Conservation (phyloP, 1,140 invertebrate genomes). For the Saccostrea cuccullata region DNA sequence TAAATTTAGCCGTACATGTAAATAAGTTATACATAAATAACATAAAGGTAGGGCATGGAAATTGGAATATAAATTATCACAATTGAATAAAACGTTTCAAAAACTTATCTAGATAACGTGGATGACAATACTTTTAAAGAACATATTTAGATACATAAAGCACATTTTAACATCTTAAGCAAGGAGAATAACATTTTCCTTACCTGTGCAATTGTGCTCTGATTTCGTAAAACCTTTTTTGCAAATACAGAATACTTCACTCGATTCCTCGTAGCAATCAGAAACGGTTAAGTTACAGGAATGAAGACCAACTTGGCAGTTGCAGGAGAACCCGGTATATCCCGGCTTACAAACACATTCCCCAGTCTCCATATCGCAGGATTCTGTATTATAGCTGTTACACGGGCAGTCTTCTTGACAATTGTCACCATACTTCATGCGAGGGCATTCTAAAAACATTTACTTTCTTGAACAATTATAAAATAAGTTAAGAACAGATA, state of each 20-base stretch:
- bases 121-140: too few relatives aligned
- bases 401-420: not conserved
- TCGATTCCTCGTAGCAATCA: not conserved
- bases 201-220: not conserved
- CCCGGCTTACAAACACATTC: constrained; percentile 1
- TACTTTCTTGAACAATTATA: too few relatives aligned
- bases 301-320: not conserved
- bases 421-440: not conserved
- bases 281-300: not conserved
- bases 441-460: not conserved
- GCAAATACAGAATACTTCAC: not conserved
- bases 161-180: too few relatives aligned
- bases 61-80: too few relatives aligned
- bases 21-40: too few relatives aligned
- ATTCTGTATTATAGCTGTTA: too few relatives aligned
- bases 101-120: too few relatives aligned
- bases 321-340: not conserved
- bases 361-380: not conserved
- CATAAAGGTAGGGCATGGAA: too few relatives aligned
- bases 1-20: too few relatives aligned
- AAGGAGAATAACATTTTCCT: not conserved
- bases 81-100: too few relatives aligned
- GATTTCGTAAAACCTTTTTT: not conserved
- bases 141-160: too few relatives aligned
- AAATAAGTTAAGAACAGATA: too few relatives aligned